Evolutionary conservation across 2,113 vertebrate species (phyloP).

Genomic region (Pimephales promelas): DNA sequence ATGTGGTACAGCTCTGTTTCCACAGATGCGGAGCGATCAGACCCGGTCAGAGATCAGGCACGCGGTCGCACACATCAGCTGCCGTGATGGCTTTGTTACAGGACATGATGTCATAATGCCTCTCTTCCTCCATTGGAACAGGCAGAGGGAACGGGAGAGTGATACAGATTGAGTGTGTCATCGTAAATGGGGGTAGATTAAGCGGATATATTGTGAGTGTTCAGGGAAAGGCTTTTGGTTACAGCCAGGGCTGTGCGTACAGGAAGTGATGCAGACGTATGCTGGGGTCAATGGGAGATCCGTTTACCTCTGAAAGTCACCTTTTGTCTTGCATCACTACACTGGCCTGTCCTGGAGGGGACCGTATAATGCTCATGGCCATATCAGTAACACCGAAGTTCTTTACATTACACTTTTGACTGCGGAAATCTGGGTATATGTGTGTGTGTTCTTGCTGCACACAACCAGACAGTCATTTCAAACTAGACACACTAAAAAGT

Average conservation of each 20-base stretch:
- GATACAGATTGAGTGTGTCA: conserved; percentile 48
- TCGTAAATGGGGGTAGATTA: conserved; percentile 50
- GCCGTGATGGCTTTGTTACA: conserved; percentile 51
- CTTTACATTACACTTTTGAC: conserved; percentile 1
- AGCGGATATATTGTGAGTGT: conserved; percentile 40
- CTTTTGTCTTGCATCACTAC: conserved; percentile 33
- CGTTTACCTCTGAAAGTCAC: conserved; percentile 43
- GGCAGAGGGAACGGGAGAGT: conserved; percentile 22
- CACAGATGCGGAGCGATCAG: conserved; percentile 34
- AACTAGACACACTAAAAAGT: no score
- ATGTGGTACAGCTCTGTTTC: conserved; percentile 33
- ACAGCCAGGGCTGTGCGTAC: conserved; percentile 51
- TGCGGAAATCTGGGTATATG: background rate
- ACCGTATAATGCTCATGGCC: background rate
- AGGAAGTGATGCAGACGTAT: conserved; percentile 52
- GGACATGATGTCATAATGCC: conserved; percentile 47
- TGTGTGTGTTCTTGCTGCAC: background rate
- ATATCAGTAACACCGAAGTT: background rate
- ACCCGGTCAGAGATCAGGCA: conserved; percentile 42
- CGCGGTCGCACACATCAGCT: conserved; percentile 35
- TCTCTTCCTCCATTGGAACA: conserved; percentile 24
- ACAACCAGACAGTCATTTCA: background rate
- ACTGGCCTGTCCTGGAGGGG: conserved; percentile 4
- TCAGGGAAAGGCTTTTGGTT: conserved; percentile 51
- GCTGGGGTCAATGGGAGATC: conserved; percentile 43